phyloP scores from a whole-genome alignment of 2,797 vertebrate species.

The Rhadinocentrus ornatus region DNA sequence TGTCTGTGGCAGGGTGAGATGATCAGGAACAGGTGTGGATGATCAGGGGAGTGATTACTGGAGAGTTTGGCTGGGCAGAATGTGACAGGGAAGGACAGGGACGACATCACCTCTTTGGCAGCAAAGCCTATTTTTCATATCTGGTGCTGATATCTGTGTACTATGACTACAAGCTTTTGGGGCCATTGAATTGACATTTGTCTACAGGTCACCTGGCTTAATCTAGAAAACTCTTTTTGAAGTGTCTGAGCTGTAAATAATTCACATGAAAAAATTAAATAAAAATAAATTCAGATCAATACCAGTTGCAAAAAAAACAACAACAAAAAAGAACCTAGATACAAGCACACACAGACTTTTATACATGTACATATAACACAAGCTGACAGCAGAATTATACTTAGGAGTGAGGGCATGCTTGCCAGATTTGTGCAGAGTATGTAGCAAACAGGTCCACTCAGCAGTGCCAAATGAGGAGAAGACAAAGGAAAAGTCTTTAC shows the following conservation, averaged over 20 bases:
- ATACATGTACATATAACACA: constrained; percentile 21
- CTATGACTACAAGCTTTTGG: constrained; percentile 34
- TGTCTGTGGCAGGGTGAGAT: too few relatives aligned
- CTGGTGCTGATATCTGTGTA: constrained; percentile 38
- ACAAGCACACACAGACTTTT: background rate
- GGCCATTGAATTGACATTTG: constrained; percentile 40
- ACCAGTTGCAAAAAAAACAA: constrained; percentile 22
- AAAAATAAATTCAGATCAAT: constrained; percentile 28
- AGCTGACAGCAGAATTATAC: constrained; percentile 23
- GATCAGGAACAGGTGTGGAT: too few relatives aligned
- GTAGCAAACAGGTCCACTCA: constrained; percentile 54
- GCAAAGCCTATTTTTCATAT: constrained; percentile 58
- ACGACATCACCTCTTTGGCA: constrained; percentile 63
- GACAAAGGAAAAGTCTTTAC: constrained; percentile 64
- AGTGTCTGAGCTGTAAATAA: constrained; percentile 52
- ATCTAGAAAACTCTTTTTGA: constrained; percentile 46
- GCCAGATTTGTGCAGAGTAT: constrained; percentile 49
- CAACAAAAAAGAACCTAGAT: too few relatives aligned
- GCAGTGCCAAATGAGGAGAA: constrained; percentile 44
- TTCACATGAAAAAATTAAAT: constrained; percentile 24
- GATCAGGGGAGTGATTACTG: too few relatives aligned
- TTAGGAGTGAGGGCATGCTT: constrained; percentile 29
- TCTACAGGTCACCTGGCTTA: constrained; percentile 65
- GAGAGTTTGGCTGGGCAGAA: too few relatives aligned
- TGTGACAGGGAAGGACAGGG: too few relatives aligned